phyloP scores from a whole-genome alignment of 2,113 vertebrate species.

The Trogon surrucura region DNA sequence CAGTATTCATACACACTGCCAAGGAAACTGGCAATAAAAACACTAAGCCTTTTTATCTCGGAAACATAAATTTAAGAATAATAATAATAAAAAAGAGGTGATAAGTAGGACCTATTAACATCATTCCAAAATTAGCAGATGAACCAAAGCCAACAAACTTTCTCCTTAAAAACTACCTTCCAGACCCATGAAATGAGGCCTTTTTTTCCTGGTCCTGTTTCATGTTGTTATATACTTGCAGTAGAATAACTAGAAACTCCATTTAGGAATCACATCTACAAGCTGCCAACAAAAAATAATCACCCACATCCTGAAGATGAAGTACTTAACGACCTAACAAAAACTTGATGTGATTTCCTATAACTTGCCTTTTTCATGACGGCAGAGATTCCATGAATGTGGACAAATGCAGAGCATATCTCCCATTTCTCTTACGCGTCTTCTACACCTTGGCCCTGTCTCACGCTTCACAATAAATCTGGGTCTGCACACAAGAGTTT shows the following conservation, averaged over 20 bases:
- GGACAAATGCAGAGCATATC: not conserved
- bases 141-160: not conserved
- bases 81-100: not conserved
- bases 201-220: not conserved
- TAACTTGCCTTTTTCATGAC: not conserved
- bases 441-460: not conserved
- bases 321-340: not conserved
- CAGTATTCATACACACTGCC: not conserved
- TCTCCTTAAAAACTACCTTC: not conserved
- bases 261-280: not conserved
- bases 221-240: not conserved
- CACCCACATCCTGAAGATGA: not conserved
- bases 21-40: not conserved
- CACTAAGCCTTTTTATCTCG: not conserved
- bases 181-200: not conserved
- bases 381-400: not conserved
- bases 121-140: not conserved
- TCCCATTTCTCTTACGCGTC: not conserved
- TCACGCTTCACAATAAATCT: not conserved
- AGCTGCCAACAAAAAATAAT: not conserved
- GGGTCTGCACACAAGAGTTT: not conserved
- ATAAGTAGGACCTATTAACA: not conserved
- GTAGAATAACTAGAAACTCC: not conserved
- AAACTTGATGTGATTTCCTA: not conserved
- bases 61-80: not conserved